phyloP scores from a whole-genome alignment of 1,140 invertebrate species.

The Brachystomella parvula region DNA sequence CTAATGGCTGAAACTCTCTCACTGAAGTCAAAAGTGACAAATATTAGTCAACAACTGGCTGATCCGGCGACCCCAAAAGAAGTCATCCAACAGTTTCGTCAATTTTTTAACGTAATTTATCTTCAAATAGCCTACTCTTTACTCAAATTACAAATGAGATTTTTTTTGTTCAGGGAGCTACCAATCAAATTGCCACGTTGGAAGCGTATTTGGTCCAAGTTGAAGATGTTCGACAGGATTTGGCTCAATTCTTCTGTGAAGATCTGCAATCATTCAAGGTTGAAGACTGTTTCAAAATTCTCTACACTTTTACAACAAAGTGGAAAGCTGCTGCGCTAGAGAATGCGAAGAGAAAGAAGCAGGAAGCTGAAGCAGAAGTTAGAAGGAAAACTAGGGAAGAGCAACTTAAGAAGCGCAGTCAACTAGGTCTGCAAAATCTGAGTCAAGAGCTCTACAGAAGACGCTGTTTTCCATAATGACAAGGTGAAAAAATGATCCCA shows the following conservation, averaged over 20 bases:
- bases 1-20: constrained; percentile 80
- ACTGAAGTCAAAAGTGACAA: constrained; percentile 66
- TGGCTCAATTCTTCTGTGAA: constrained; percentile 93
- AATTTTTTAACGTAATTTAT: constrained; percentile 67
- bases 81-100: constrained; percentile 76
- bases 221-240: constrained; percentile 63
- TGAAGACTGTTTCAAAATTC: constrained; percentile 89
- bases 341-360: constrained; percentile 64
- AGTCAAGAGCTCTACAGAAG: neutral
- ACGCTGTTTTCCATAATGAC: too few relatives aligned
- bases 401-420: constrained; percentile 53
- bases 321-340: constrained; percentile 74
- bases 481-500: too few relatives aligned
- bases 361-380: constrained; percentile 72
- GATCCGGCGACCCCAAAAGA: constrained; percentile 64
- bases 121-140: constrained; percentile 43
- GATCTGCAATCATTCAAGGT: constrained; percentile 81
- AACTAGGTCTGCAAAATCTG: constrained; percentile 38
- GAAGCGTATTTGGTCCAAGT: constrained; percentile 73
- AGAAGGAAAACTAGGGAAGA: constrained; percentile 68
- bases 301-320: constrained; percentile 75
- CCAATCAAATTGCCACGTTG: constrained; percentile 65
- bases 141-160: constrained; percentile 27
- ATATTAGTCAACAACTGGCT: constrained; percentile 72
- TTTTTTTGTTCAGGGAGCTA: constrained; percentile 56